Evolutionary conservation across 2,797 vertebrate species (phyloP).

Genomic region (Zalophus californianus): DNA sequence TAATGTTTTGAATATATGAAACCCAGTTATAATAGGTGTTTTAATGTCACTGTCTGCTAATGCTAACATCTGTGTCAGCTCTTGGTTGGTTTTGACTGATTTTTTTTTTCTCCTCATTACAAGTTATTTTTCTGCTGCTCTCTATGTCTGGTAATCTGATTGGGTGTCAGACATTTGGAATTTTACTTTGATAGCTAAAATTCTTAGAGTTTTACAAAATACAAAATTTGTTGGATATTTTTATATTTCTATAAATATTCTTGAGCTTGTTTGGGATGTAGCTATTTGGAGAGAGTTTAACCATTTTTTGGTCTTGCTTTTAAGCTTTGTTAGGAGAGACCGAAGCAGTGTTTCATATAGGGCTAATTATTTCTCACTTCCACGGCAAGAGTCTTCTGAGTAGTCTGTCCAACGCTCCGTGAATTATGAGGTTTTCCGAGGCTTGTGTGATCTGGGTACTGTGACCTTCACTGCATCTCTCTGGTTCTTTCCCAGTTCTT

Average conservation of each 20-base stretch:
- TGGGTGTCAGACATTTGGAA: neutral
- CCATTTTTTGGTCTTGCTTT: constrained; percentile 28
- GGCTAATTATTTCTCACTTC: neutral
- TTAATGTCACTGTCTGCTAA: neutral
- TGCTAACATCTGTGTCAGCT: neutral
- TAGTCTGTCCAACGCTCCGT: neutral
- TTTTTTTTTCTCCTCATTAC: neutral
- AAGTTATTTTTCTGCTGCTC: neutral
- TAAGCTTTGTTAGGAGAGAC: neutral
- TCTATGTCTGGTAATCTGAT: neutral
- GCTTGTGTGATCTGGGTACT: neutral
- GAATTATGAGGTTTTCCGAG: neutral
- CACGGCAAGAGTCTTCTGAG: neutral
- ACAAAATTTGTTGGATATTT: neutral
- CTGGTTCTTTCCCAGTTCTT: neutral
- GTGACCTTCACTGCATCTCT: neutral
- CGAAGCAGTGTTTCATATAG: neutral
- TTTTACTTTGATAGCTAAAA: neutral
- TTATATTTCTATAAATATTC: neutral
- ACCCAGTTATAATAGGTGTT: neutral
- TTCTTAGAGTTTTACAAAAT: neutral
- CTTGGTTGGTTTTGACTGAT: neutral
- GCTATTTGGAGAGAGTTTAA: neutral
- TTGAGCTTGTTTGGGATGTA: neutral
- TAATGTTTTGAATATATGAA: constrained; percentile 9